Evolutionary conservation across 2,113 vertebrate species (phyloP), one percentile per base, ranked within the genome.

Genomic region (Paratilapia polleni): DNA sequence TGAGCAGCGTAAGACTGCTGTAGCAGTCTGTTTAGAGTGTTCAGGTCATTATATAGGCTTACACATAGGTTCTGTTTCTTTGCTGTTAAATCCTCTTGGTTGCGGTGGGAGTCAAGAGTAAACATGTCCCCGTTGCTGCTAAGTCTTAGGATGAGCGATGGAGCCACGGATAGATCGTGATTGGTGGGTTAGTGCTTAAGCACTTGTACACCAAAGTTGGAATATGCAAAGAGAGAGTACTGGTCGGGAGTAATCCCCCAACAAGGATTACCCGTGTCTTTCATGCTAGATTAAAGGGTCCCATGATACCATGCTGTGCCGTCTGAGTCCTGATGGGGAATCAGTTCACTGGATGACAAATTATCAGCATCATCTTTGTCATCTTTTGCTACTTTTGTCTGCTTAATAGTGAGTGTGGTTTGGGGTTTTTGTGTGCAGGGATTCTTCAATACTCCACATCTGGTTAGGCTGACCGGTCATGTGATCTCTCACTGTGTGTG

Each of bases 241-340:
- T 85, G 84, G 85, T 88, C 14, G 52, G 52, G 80, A 82, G 86
- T 93, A 94, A 94, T 94, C 92, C 92, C 79, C 84, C 85, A 86
- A 58, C 84, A 61, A 79, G 93, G 92, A 94, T 95, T 95, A 95
- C 90, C 82, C 66, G 10, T 84, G 88, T 93, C 90, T 91, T 85
- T 94, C 91, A 87, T 91, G 92, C 73, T 77, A 91, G 91, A 94
- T 93, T 92, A 93, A 92, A 91, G 83, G 73, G 58, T 86, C 89
- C 88, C 88, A 85, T 90, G 87, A 91, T 86, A 88, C 76, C 80
- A 38, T 76, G 77, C 60, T 15, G 24, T 49, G 36, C 78, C 9
- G 34, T 74, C 57, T 52, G 43, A 78, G 80, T 74, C 82, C 77
- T 86, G 90, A 88, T 28, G 62, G 73, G 41, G 52, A 89, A 92